Conservation (phyloP, 2,797 vertebrate species). For the Cuniculus paca region DNA sequence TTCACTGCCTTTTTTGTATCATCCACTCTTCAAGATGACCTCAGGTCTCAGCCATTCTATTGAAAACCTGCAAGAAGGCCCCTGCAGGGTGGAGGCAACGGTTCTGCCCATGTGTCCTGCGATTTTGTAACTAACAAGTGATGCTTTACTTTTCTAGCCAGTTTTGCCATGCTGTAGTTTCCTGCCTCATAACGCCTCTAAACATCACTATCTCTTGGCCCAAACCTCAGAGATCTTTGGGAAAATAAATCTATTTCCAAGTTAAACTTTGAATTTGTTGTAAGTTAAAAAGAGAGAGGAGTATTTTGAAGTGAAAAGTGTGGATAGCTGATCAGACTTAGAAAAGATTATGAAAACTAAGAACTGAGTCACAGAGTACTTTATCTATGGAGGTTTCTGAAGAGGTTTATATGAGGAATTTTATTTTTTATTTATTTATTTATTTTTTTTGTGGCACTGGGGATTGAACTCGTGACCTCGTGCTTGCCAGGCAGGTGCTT, state of each 20-base stretch:
- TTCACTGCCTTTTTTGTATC: neutral
- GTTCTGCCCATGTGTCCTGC: too few relatives aligned
- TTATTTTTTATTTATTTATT: too few relatives aligned
- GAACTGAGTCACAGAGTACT: neutral
- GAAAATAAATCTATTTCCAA: conserved; percentile 38
- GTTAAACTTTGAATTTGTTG: conserved; percentile 49
- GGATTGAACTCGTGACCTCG: too few relatives aligned
- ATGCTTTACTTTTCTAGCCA: neutral
- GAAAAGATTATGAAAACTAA: neutral
- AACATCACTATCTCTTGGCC: neutral
- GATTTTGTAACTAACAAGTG: neutral
- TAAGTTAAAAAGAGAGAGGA: neutral
- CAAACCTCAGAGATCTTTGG: neutral
- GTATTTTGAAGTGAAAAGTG: neutral
- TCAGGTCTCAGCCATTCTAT: neutral
- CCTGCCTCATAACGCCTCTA: neutral
- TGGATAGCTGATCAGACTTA: neutral
- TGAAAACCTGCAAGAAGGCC: neutral
- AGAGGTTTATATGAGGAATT: neutral
- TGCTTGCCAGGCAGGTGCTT: too few relatives aligned
- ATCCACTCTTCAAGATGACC: neutral
- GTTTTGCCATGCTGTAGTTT: neutral
- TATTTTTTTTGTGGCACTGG: too few relatives aligned
- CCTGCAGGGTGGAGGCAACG: neutral
- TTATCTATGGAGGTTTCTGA: neutral